Evolutionary conservation across 2,797 vertebrate species (phyloP), one percentile per base, ranked within the genome.

Genomic region (Sebastes miniatus): DNA sequence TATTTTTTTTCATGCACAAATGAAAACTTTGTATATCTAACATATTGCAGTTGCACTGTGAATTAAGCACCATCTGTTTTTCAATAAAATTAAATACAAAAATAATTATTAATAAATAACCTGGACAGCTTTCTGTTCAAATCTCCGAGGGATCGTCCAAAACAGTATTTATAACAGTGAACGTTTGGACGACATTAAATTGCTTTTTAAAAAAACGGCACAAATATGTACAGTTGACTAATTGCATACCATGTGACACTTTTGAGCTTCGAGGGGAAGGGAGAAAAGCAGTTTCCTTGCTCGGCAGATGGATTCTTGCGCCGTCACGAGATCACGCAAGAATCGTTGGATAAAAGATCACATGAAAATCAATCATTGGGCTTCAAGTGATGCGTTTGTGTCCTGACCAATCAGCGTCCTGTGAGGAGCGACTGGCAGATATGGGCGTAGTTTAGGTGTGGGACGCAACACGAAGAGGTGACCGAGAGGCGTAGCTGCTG

Each of bases 181-280:
- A 22, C 2, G 20, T 50, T 67, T 75, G 27, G 67, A 50, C 3
- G 25, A 58, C 24, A 29, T 69, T 65, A 56, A 56, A 32, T 59
- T 54, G 52, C 62, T 25, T 8, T 31, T n/a, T 8, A 5, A 63
- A 69, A 32, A 32, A 4, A 7, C 39, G 61, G 63, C 57, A 75
- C 27, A 69, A 74, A 76, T 70, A 34, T 2, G 47, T 36, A 64
- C 18, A 20, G 52, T n/a, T 66, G 52, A 72, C 54, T 25, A 59
- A 36, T 8, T 70, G 50, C 76, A 77, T 81, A 76, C 59, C 61
- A 29, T 69, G 62, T 76, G 79, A 82, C 80, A 87, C 56, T 8
- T 84, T 70, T 67, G 83, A 85, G 69, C 77, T 79, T 86, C 70
- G 56, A 69, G 58, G 31, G 18, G 39, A 63, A 67, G 64, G 34